Percentiles rank a stretch among this genome's conserved stretches.
Evolutionary conservation across 2,797 vertebrate genomes (phyloP).

Genomic region (Cynopterus sphinx): DNA sequence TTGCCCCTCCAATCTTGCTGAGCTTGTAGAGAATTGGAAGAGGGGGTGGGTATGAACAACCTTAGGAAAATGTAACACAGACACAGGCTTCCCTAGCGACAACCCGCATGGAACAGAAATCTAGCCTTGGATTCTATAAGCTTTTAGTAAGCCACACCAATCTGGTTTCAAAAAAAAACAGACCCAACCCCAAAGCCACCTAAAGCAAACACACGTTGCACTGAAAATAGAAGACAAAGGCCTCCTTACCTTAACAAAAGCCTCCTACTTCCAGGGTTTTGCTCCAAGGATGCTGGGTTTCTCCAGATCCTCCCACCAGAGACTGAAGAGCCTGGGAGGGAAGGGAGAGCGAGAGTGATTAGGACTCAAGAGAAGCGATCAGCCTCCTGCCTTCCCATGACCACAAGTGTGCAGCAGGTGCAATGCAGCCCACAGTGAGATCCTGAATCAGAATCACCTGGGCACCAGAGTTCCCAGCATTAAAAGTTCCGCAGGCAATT

Average conservation of each 20-base stretch:
- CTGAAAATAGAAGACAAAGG: neutral
- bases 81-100: neutral
- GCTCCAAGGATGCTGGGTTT: neutral
- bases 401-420: neutral
- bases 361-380: fast-evolving
- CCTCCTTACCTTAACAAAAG: neutral
- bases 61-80: neutral
- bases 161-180: neutral
- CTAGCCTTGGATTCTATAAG: neutral
- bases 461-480: fast-evolving
- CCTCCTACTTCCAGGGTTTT: neutral
- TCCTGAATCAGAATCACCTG: neutral
- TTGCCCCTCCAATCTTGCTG: neutral
- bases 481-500: neutral
- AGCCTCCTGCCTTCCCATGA: neutral
- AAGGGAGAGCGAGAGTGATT: neutral
- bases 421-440: neutral
- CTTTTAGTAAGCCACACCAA: neutral
- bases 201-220: neutral
- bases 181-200: neutral
- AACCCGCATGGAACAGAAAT: neutral
- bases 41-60: neutral
- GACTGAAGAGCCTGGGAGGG: neutral
- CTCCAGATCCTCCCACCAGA: neutral
- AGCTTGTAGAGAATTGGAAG: neutral